Evolutionary conservation across 2,113 vertebrate species (phyloP).

Genomic region (Guaruba guarouba): DNA sequence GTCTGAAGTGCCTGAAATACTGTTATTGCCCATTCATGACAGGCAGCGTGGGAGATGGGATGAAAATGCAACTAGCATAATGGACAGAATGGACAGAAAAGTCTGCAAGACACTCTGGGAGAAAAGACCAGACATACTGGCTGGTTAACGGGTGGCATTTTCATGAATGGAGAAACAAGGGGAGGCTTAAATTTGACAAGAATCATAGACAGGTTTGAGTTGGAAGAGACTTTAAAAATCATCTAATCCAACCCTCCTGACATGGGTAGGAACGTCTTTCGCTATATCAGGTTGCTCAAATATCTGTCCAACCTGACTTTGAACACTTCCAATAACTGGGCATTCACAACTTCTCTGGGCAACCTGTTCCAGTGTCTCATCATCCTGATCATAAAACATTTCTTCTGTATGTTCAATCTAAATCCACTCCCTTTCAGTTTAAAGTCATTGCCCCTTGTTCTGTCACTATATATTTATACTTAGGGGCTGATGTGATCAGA

Average conservation of each 20-base stretch:
- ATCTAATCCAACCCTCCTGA: neutral
- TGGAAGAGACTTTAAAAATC: neutral
- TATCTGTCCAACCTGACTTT: neutral
- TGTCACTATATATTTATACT: neutral
- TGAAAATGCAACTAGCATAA: neutral
- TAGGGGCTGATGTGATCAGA: neutral
- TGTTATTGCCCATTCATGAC: neutral
- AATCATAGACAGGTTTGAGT: neutral
- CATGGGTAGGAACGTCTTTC: neutral
- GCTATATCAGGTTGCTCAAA: neutral
- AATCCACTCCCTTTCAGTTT: neutral
- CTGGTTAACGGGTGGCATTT: neutral
- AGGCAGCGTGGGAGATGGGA: neutral
- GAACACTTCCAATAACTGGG: neutral
- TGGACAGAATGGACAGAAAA: neutral
- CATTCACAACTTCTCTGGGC: neutral
- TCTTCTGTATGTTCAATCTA: neutral
- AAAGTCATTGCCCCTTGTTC: neutral
- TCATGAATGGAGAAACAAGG: neutral
- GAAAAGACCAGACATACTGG: neutral
- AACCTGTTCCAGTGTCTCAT: neutral
- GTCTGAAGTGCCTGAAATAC: neutral
- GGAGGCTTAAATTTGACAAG: neutral
- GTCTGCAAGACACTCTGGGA: neutral
- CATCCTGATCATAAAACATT: neutral